Evolutionary conservation across 2,888 invertebrate species (phyloP).

Genomic region (Zaprionus obscuricornis): DNA sequence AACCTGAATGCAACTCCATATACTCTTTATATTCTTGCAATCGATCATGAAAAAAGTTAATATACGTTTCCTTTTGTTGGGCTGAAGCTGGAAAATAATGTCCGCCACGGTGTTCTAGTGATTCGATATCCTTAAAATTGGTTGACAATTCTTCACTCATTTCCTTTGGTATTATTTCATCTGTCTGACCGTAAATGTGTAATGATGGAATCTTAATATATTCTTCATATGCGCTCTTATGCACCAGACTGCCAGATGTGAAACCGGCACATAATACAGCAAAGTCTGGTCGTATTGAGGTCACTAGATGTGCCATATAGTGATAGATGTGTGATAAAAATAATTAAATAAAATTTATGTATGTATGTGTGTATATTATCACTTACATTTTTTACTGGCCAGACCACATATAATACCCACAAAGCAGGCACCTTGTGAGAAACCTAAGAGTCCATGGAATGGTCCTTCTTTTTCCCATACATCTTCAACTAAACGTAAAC

Average conservation of each 20-base stretch:
- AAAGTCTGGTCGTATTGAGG: constrained; percentile 90
- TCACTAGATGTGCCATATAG: no score
- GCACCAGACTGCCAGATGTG: constrained; percentile 90
- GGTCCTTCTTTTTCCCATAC: constrained; percentile 90
- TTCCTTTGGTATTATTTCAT: constrained; percentile 91
- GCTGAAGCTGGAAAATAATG: constrained; percentile 87
- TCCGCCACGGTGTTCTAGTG: constrained; percentile 92
- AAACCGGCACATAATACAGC: constrained; percentile 94
- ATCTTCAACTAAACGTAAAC: constrained; percentile 87
- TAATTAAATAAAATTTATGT: background rate
- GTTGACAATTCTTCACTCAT: constrained; percentile 90
- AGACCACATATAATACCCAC: constrained; percentile 92
- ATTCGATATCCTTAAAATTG: constrained; percentile 86
- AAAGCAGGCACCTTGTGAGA: constrained; percentile 96
- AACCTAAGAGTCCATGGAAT: constrained; percentile 96
- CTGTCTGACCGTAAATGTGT: constrained; percentile 93
- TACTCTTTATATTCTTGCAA: constrained; percentile 79
- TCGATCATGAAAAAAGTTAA: constrained; percentile 81
- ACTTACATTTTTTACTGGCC: constrained; percentile 86
- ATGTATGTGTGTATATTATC: background rate
- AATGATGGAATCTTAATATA: constrained; percentile 88
- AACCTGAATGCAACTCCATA: constrained; percentile 77
- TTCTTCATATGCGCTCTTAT: constrained; percentile 87
- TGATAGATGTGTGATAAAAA: no score
- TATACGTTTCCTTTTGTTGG: constrained; percentile 78